Conservation (phyloP, 2,797 vertebrate genomes). For the Schizothorax lantsangensis region DNA sequence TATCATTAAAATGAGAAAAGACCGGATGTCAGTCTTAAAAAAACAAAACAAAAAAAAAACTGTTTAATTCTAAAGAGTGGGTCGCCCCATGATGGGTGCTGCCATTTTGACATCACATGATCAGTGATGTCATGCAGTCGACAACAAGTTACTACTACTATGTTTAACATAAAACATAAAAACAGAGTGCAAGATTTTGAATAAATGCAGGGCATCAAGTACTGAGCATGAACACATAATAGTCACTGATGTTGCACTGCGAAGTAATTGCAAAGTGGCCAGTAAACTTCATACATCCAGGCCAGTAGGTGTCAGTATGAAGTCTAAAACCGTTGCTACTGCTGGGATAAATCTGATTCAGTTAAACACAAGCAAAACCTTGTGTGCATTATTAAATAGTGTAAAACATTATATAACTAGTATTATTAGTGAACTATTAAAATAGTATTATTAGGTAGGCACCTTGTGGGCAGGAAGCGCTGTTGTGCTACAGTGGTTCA, state of each 20-base stretch:
- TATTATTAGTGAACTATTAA: not conserved
- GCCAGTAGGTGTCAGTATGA: not conserved
- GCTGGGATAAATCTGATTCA: not conserved
- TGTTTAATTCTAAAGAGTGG: not conserved
- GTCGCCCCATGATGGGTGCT: not conserved
- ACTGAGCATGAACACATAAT: not conserved
- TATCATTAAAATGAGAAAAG: not conserved
- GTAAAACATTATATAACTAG: not conserved
- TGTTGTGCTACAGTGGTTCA: too few relatives aligned
- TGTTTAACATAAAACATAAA: not conserved
- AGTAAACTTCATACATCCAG: constrained; percentile 1
- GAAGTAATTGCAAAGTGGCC: not conserved
- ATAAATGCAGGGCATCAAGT: not conserved
- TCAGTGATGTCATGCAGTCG: not conserved
- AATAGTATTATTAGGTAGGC: not conserved
- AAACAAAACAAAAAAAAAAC: not conserved
- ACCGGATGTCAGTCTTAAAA: not conserved
- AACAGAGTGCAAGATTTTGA: not conserved
- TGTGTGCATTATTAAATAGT: not conserved
- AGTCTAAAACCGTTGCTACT: not conserved
- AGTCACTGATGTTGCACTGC: not conserved
- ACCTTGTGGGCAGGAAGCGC: too few relatives aligned
- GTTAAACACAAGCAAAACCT: not conserved
- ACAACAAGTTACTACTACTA: not conserved
- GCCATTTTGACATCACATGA: not conserved